Percentiles rank a stretch among this genome's conserved stretches.
These are phyloP conservation scores for Rhagologus leucostigma DNA, from an alignment of 2,113 vertebrate genomes.

Conservation along the genomic window DNA sequence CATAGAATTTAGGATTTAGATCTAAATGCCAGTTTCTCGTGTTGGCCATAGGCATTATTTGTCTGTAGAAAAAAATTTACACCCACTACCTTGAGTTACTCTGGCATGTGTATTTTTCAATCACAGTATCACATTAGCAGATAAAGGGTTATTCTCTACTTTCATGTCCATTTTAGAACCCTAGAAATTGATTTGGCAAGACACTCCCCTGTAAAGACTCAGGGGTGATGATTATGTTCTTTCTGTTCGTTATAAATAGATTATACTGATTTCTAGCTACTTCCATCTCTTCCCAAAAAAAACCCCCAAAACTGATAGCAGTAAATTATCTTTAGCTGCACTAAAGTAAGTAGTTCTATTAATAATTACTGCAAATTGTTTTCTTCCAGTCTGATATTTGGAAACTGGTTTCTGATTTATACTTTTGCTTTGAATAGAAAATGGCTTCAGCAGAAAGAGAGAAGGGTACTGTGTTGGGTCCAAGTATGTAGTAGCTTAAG, in stretches of 20 bases:
- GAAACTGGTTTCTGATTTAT: not conserved
- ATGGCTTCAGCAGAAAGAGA: not conserved
- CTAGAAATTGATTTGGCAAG: not conserved
- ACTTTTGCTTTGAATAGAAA: not conserved
- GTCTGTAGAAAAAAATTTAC: not conserved
- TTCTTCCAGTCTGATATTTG: not conserved
- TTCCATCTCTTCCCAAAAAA: not conserved
- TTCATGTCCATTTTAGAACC: not conserved
- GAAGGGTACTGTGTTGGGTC: not conserved
- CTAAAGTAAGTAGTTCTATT: not conserved
- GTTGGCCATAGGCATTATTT: slow-evolving; percentile 12
- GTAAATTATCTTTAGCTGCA: not conserved
- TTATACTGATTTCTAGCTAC: not conserved
- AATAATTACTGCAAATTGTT: not conserved
- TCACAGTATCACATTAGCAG: not conserved
- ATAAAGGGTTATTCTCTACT: not conserved
- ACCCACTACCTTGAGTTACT: not conserved
- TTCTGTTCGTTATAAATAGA: not conserved
- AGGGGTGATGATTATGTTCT: not conserved
- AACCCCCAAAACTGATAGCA: not conserved
- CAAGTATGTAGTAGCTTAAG: not conserved
- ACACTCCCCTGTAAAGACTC: not conserved
- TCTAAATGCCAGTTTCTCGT: slow-evolving; percentile 46
- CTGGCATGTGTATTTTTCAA: not conserved
- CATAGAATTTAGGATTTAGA: slow-evolving; percentile 46